Evolutionary conservation across 1,140 invertebrate genomes (phyloP).

Genomic region (Drosophila nebulosa): DNA sequence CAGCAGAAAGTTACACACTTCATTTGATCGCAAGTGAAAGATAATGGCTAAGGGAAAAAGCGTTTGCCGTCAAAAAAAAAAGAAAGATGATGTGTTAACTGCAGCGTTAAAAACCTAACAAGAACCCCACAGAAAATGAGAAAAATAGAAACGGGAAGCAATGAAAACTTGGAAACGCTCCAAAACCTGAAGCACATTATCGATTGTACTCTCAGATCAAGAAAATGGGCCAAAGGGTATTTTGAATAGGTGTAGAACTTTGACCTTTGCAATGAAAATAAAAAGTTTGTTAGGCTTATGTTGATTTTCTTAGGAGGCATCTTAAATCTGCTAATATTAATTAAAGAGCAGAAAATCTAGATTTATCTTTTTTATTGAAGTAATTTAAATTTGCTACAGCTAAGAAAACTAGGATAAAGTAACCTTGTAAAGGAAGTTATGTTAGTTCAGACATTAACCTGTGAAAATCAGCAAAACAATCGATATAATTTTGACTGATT

Average conservation of each 20-base stretch:
- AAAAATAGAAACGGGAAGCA: constrained; percentile 21
- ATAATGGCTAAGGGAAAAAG: constrained; percentile 58
- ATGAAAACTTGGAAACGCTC: not conserved
- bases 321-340: too few species aligned
- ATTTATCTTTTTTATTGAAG: too few species aligned
- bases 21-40: constrained; percentile 75
- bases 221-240: not conserved
- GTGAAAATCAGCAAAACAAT: too few species aligned
- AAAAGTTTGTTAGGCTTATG: too few species aligned
- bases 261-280: not conserved
- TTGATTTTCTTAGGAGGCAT: too few species aligned
- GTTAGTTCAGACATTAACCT: too few species aligned
- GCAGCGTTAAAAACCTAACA: constrained; percentile 61
- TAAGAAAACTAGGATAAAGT: too few species aligned
- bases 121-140: constrained; percentile 1
- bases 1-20: constrained; percentile 60
- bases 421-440: too few species aligned
- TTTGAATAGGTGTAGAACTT: not conserved
- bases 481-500: too few species aligned
- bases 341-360: too few species aligned
- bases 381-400: too few species aligned
- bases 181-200: not conserved
- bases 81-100: constrained; percentile 72
- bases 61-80: constrained; percentile 47
- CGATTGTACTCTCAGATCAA: not conserved